Conservation (phyloP, 2,797 vertebrate species). For the Ptychadena robeensis region DNA sequence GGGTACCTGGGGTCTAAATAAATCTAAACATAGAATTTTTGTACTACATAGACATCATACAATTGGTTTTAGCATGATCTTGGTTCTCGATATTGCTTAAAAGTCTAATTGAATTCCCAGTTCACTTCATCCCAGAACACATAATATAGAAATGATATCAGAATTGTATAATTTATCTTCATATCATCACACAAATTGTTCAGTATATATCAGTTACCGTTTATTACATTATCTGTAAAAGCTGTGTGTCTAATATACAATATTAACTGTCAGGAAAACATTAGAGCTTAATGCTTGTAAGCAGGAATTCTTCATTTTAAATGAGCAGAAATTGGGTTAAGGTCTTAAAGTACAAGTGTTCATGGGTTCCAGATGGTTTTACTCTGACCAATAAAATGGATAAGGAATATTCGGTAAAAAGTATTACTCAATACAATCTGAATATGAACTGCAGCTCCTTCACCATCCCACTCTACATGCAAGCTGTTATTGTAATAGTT, state of each 20-base stretch:
- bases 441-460: slow-evolving; percentile 11
- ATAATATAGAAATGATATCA: background rate
- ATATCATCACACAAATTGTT: background rate
- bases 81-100: background rate
- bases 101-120: background rate
- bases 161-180: background rate
- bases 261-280: slow-evolving; percentile 3
- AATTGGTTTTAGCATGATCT: background rate
- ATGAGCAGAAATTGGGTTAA: slow-evolving; percentile 11
- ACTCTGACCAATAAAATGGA: background rate
- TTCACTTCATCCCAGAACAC: background rate
- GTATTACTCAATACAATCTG: background rate
- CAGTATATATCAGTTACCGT: background rate
- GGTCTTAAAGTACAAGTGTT: slow-evolving; percentile 8
- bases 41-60: background rate
- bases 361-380: slow-evolving; percentile 2
- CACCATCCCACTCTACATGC: background rate
- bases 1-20: too few species aligned
- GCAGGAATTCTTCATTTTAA: background rate
- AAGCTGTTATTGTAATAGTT: background rate
- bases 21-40: background rate
- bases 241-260: background rate
- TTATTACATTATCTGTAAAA: slow-evolving; percentile 19
- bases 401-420: background rate
- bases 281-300: slow-evolving; percentile 36